Percentiles rank a stretch among this genome's conserved stretches.
Evolutionary conservation across 2,888 invertebrate species (phyloP).

Genomic region (Melanchra persicariae): DNA sequence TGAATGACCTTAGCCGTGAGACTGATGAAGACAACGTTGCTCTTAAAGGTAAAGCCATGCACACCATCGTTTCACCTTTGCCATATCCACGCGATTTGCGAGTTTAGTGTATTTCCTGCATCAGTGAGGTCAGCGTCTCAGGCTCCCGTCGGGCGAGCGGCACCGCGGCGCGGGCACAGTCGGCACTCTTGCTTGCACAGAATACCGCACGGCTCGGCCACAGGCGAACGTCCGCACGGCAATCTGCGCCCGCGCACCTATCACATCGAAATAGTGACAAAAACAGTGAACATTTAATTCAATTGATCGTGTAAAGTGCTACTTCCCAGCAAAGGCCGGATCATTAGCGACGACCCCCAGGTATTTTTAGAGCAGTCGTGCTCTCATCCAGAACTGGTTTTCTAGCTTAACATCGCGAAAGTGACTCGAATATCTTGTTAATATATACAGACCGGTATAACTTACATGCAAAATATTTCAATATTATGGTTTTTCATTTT

Average conservation of each 20-base stretch:
- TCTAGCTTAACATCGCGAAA: conserved; percentile 78
- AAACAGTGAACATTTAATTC: conserved; percentile 72
- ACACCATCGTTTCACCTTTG: conserved; percentile 63
- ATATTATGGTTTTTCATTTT: conserved; percentile 8
- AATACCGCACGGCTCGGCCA: conserved; percentile 72
- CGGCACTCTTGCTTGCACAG: conserved; percentile 66
- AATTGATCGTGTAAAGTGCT: conserved; percentile 73
- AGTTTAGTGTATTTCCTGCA: conserved; percentile 75
- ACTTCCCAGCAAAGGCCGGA: conserved; percentile 69
- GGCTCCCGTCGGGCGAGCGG: conserved; percentile 46
- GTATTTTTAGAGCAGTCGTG: conserved; percentile 81
- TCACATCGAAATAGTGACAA: conserved; percentile 69
- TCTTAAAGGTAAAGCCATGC: conserved; percentile 10
- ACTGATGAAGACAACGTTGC: conserved; percentile 6
- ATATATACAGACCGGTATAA: conserved; percentile 32
- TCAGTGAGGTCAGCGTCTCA: conserved; percentile 77
- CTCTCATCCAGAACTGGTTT: conserved; percentile 79
- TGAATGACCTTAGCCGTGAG: conserved; percentile 11
- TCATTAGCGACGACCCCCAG: conserved; percentile 72
- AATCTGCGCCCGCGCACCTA: conserved; percentile 66
- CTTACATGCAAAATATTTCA: conserved; percentile 14
- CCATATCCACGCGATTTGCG: conserved; percentile 70
- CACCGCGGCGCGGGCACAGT: conserved; percentile 50
- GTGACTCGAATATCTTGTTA: conserved; percentile 65
- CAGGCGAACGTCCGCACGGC: conserved; percentile 72